These are phyloP conservation scores for Tachuris rubrigastra DNA, from an alignment of 2,113 vertebrate genomes.

Conservation along the genomic window DNA sequence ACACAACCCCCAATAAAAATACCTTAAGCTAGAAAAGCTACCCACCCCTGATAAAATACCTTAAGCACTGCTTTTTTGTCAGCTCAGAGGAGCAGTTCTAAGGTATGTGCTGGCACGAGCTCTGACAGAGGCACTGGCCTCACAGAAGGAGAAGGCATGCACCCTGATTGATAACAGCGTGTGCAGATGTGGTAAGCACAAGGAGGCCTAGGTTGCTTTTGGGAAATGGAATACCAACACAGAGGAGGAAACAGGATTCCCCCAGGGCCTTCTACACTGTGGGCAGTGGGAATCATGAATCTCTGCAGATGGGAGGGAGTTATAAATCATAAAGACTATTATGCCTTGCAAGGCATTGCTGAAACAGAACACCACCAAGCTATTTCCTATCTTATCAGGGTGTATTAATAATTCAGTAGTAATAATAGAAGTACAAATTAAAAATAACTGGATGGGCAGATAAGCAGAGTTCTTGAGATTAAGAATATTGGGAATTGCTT, in stretches of 20 bases:
- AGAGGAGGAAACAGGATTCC: background rate
- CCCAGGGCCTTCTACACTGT: background rate
- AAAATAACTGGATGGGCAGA: constrained; percentile 49
- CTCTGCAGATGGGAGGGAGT: background rate
- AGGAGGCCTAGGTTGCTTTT: background rate
- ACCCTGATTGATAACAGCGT: background rate
- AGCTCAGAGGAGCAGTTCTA: background rate
- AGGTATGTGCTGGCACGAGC: background rate
- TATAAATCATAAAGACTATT: background rate
- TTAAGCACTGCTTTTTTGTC: background rate
- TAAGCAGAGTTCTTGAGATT: constrained; percentile 40
- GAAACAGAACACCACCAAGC: constrained; percentile 21
- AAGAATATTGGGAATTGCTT: constrained; percentile 36
- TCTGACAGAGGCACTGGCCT: background rate
- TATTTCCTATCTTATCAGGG: constrained; percentile 46
- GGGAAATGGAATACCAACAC: background rate
- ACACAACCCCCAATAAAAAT: background rate
- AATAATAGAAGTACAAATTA: constrained; percentile 42
- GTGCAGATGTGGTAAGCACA: background rate
- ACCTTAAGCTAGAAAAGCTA: background rate
- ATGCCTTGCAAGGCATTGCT: background rate
- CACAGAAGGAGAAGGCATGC: background rate
- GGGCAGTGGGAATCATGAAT: background rate
- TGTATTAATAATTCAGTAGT: constrained; percentile 46
- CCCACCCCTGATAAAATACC: background rate